Evolutionary conservation across 2,888 invertebrate genomes (phyloP).

Genomic region (Neoitamus cyanurus): DNA sequence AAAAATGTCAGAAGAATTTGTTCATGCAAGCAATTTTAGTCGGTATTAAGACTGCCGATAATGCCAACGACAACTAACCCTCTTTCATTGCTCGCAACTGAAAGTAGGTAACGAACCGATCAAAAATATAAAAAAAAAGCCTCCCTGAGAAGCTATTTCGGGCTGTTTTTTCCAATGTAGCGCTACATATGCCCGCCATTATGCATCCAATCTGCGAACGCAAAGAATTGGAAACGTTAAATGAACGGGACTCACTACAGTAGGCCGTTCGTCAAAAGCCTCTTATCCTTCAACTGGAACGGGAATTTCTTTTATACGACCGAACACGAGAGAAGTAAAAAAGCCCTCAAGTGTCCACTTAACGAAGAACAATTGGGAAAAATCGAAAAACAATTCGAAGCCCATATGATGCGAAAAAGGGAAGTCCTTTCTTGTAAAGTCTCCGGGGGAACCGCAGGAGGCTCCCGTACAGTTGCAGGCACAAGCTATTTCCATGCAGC

Average conservation of each 20-base stretch:
- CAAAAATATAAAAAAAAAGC: not conserved
- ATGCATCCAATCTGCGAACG: slow-evolving; percentile 37
- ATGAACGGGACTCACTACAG: slow-evolving; percentile 39
- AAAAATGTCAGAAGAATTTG: no score
- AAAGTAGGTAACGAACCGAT: not conserved
- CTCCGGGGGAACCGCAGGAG: slow-evolving; percentile 14
- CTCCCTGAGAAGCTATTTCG: not conserved
- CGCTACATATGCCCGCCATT: slow-evolving; percentile 37
- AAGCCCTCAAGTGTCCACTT: slow-evolving; percentile 46
- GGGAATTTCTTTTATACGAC: slow-evolving; percentile 46
- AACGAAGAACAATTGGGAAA: slow-evolving; percentile 45
- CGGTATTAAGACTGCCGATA: slow-evolving; percentile 3
- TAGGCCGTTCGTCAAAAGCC: slow-evolving; percentile 43
- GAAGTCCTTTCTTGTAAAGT: slow-evolving; percentile 33
- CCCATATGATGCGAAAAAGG: slow-evolving; percentile 45
- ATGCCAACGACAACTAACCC: not conserved
- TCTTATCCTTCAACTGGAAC: slow-evolving; percentile 46
- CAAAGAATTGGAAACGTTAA: slow-evolving; percentile 45
- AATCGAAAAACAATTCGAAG: slow-evolving; percentile 47
- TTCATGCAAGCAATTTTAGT: slow-evolving; percentile 52
- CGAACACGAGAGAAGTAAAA: slow-evolving; percentile 18
- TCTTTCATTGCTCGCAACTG: not conserved
- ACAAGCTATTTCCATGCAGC: no score
- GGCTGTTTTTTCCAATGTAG: not conserved
- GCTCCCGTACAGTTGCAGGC: slow-evolving; percentile 17